Evolutionary conservation across 2,888 invertebrate genomes (phyloP).

Genomic region (Phlogophora meticulosa): DNA sequence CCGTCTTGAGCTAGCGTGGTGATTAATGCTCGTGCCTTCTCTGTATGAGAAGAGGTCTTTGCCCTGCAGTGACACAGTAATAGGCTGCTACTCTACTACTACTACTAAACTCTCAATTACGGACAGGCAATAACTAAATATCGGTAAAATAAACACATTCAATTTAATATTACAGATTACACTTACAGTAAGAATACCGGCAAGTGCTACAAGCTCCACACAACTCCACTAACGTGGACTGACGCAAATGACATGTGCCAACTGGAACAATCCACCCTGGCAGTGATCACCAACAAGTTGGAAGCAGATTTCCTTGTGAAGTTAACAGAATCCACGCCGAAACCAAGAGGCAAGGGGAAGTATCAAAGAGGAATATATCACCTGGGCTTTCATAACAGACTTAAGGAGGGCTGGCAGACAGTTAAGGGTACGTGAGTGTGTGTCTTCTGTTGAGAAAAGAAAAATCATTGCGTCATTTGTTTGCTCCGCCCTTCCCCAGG

Average conservation of each 20-base stretch:
- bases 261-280: slow-evolving; percentile 77
- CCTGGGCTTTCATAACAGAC: slow-evolving; percentile 70
- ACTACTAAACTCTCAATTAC: too few relatives aligned
- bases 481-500: too few relatives aligned
- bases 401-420: slow-evolving; percentile 70
- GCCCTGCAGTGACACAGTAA: too few relatives aligned
- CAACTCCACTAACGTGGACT: slow-evolving; percentile 76
- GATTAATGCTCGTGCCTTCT: too few relatives aligned
- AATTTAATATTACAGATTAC: slow-evolving; percentile 74
- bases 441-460: background rate
- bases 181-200: slow-evolving; percentile 66
- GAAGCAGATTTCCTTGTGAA: slow-evolving; percentile 43
- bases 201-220: slow-evolving; percentile 83
- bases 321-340: slow-evolving; percentile 20
- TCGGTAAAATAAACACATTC: background rate
- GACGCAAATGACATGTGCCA: slow-evolving; percentile 77
- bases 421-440: slow-evolving; percentile 69
- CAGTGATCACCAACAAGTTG: slow-evolving; percentile 72
- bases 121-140: background rate
- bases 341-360: slow-evolving; percentile 22
- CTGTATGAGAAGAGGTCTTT: too few relatives aligned
- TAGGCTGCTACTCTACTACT: too few relatives aligned
- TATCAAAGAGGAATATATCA: slow-evolving; percentile 56
- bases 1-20: too few relatives aligned
- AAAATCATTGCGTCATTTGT: too few relatives aligned